phyloP scores from a whole-genome alignment of 2,797 vertebrate genomes.

The Pipistrellus kuhlii region DNA sequence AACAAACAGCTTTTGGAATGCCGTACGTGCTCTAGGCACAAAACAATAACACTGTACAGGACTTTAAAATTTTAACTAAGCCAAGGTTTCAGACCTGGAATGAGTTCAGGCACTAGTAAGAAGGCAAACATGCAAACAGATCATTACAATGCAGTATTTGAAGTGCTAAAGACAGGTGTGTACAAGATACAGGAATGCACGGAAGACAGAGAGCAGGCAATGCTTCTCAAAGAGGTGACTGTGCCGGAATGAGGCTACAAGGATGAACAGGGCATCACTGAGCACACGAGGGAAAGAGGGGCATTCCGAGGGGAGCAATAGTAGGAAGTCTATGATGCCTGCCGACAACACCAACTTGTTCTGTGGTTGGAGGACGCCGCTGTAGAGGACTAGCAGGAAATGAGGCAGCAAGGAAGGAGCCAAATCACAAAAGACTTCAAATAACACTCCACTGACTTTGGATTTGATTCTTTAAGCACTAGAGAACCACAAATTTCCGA shows the following conservation, averaged over 20 bases:
- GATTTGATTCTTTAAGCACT: neutral
- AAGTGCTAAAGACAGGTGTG: constrained; percentile 35
- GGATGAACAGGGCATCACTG: neutral
- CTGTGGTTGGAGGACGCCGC: neutral
- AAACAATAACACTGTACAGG: constrained; percentile 27
- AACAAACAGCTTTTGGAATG: constrained; percentile 37
- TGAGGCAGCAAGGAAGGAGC: neutral
- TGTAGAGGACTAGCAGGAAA: neutral
- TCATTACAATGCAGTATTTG: neutral
- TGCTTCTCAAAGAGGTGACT: constrained; percentile 20
- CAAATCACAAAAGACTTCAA: constrained; percentile 10
- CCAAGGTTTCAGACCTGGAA: neutral
- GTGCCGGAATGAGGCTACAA: neutral
- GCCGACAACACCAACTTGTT: neutral
- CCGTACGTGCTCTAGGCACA: neutral
- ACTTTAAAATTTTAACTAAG: constrained; percentile 56
- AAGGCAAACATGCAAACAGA: constrained; percentile 40
- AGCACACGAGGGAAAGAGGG: neutral
- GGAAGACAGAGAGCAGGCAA: neutral
- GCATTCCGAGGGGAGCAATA: neutral
- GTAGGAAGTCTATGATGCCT: neutral
- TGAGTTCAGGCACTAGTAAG: neutral
- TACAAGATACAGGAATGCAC: neutral
- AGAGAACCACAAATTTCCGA: neutral
- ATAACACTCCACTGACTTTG: neutral